Percentiles rank a stretch among this genome's conserved stretches.
Evolutionary conservation across 2,797 vertebrate species (phyloP).

Genomic region (Chelonia mydas): DNA sequence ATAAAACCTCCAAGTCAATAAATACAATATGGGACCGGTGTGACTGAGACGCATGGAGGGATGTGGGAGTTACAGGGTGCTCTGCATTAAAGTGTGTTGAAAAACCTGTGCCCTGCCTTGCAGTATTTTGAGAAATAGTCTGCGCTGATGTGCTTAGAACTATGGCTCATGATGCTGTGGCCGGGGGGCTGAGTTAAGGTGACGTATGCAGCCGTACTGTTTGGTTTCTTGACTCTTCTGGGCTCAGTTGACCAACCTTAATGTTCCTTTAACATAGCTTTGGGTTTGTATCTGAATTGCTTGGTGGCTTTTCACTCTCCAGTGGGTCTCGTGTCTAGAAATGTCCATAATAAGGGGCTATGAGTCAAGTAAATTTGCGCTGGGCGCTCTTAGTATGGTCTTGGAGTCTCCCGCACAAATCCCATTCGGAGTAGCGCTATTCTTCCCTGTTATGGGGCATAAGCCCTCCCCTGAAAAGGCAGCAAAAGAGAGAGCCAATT

Average conservation of each 20-base stretch:
- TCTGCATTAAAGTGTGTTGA: not conserved
- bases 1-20: not conserved
- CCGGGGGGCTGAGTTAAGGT: not conserved
- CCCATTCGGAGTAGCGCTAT: constrained; percentile 44
- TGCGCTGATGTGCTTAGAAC: not conserved
- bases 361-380: constrained; percentile 61
- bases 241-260: not conserved
- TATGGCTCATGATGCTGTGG: not conserved
- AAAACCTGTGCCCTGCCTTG: not conserved
- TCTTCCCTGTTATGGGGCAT: not conserved
- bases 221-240: not conserved
- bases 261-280: not conserved
- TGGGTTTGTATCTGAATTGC: constrained; percentile 32
- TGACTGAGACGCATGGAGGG: accelerated
- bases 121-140: not conserved
- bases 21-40: not conserved
- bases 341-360: constrained; percentile 4
- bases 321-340: constrained; percentile 18
- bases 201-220: not conserved
- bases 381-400: constrained; percentile 27
- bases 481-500: not conserved
- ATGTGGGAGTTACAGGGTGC: not conserved
- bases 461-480: not conserved
- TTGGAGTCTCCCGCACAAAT: not conserved
- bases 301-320: not conserved